Conservation (phyloP, 2,888 invertebrate species). For the Caenorhabditis japonica region DNA sequence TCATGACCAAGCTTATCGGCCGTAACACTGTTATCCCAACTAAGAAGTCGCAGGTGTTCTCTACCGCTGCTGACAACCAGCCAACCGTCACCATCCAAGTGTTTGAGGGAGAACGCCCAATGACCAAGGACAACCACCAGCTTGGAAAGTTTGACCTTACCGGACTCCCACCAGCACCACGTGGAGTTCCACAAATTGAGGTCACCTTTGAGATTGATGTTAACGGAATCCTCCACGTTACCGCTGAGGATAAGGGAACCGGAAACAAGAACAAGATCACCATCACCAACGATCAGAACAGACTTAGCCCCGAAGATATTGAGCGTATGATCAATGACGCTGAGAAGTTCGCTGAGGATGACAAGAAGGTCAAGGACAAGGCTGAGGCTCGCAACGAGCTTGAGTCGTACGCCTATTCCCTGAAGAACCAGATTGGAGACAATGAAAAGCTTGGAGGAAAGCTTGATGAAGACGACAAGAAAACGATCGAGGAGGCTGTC, state of each 20-base stretch:
- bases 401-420: conserved; percentile 95
- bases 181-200: conserved; percentile 79
- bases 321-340: conserved; percentile 99
- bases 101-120: conserved; percentile 98
- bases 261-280: conserved; percentile 98
- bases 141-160: conserved; percentile 93
- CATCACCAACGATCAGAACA: conserved; percentile 89
- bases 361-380: conserved; percentile 85
- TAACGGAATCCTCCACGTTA: conserved; percentile 82
- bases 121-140: conserved; percentile 99
- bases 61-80: conserved; percentile 98
- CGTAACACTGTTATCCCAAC: conserved; percentile 98
- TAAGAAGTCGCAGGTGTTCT: conserved; percentile 99
- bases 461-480: conserved; percentile 88
- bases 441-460: conserved; percentile 95
- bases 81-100: conserved; percentile 98
- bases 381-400: conserved; percentile 95
- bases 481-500: conserved; percentile 92
- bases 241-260: conserved; percentile 98
- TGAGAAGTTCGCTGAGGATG: conserved; percentile 98
- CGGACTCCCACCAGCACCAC: conserved; percentile 80
- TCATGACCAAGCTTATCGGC: conserved; percentile 98
- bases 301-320: conserved; percentile 96
- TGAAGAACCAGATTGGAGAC: conserved; percentile 91
- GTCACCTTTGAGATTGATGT: conserved; percentile 80